Percentiles rank a stretch among this genome's conserved stretches.
phyloP scores from a whole-genome alignment of 1,140 invertebrate species.

The Polyergus mexicanus region DNA sequence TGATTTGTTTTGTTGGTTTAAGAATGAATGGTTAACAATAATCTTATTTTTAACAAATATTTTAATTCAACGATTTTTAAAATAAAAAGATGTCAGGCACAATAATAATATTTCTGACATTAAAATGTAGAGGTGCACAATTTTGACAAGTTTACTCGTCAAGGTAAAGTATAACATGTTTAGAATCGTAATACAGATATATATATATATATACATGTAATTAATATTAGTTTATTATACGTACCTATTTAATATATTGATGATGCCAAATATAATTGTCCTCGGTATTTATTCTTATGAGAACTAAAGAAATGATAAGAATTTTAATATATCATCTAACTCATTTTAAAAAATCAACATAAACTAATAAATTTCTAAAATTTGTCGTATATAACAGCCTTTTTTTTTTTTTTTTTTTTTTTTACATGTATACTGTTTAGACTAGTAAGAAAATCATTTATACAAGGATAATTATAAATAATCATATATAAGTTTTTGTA shows the following conservation, averaged over 20 bases:
- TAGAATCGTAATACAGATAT: not conserved
- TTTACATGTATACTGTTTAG: not conserved
- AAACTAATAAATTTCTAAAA: not conserved
- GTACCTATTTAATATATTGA: constrained; percentile 37
- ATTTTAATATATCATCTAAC: not conserved
- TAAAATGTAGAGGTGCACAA: not conserved
- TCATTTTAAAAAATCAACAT: not conserved
- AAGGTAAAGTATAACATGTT: not conserved
- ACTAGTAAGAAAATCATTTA: not conserved
- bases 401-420: no score
- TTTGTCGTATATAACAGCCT: not conserved
- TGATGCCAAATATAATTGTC: not conserved
- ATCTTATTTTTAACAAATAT: constrained; percentile 12
- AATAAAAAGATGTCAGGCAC: constrained; percentile 67
- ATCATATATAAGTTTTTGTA: not conserved
- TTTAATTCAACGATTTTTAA: not conserved
- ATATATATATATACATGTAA: not conserved
- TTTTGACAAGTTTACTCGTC: not conserved
- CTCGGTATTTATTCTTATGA: not conserved
- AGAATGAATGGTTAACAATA: not conserved
- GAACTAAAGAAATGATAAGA: not conserved
- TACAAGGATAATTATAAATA: no score
- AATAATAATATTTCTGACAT: constrained; percentile 70
- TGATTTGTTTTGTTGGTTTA: not conserved
- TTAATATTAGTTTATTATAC: constrained; percentile 27